A percentile compares a stretch with the other conserved stretches of the same genome.
These are phyloP conservation scores for Ptychodera flava DNA, from an alignment of 35 echinoderm and acorn worm species.

Conservation along the genomic window DNA sequence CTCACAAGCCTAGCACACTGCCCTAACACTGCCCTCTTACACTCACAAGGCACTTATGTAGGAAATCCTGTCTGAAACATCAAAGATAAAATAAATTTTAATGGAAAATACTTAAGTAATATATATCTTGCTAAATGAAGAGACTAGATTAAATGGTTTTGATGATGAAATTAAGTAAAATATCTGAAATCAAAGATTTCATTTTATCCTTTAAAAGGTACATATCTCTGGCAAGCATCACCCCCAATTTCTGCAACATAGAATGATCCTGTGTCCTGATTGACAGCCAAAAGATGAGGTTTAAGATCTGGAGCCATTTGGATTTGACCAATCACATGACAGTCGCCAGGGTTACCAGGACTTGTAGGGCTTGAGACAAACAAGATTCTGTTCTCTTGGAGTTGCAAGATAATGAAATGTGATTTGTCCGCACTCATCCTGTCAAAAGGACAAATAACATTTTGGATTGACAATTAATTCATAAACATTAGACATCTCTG, in stretches of 20 bases:
- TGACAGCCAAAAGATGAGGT: slow-evolving; percentile 83
- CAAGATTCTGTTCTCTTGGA: slow-evolving; percentile 44
- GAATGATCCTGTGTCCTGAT: slow-evolving; percentile 55
- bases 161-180: no score
- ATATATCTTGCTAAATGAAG: no score
- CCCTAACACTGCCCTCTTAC: no score
- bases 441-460: slow-evolving; percentile 6
- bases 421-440: slow-evolving; percentile 68
- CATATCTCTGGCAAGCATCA: slow-evolving; percentile 23
- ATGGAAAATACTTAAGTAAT: no score
- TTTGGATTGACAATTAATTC: no score
- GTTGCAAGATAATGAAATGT: slow-evolving; percentile 88
- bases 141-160: no score
- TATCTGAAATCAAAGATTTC: no score
- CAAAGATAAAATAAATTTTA: no score
- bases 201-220: slow-evolving; percentile 27
- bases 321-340: slow-evolving; percentile 40
- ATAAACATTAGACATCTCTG: no score
- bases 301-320: slow-evolving; percentile 20
- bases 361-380: slow-evolving; percentile 32
- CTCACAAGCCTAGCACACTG: no score
- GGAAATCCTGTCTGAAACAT: no score
- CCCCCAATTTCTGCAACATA: slow-evolving; percentile 62
- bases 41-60: no score
- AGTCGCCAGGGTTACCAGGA: slow-evolving; percentile 34